These are phyloP conservation scores for Onychostruthus taczanowskii DNA, from an alignment of 2,113 vertebrate genomes.

Conservation along the genomic window DNA sequence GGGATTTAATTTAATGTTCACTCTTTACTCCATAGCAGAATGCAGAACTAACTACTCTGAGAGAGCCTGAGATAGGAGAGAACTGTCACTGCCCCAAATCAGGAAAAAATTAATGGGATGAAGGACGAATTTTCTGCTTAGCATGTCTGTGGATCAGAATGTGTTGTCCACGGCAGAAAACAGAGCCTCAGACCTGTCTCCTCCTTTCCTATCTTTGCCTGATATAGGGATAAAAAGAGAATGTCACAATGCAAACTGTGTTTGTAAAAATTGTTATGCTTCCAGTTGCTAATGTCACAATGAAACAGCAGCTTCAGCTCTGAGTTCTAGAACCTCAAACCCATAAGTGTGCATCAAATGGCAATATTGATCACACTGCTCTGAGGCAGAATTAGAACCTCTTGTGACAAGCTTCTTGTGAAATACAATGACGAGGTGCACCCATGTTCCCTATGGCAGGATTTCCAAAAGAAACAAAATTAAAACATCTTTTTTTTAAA, in stretches of 20 bases:
- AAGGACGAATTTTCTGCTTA: background rate
- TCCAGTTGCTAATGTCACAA: background rate
- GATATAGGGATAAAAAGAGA: background rate
- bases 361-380: background rate
- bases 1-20: background rate
- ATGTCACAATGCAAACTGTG: background rate
- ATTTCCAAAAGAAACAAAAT: background rate
- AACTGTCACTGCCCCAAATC: background rate
- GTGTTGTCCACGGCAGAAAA: background rate
- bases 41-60: background rate
- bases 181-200: background rate
- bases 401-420: background rate
- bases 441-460: background rate
- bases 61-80: background rate
- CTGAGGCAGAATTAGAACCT: background rate
- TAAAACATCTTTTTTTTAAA: background rate
- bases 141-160: background rate
- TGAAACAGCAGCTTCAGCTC: background rate
- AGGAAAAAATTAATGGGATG: background rate
- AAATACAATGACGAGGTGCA: background rate
- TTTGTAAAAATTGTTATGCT: background rate
- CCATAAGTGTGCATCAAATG: background rate
- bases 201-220: background rate
- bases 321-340: rapidly evolving
- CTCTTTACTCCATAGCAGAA: background rate